Percentiles rank a stretch among this genome's conserved stretches.
Conservation (phyloP, 2,113 vertebrate genomes). For the Tinamus guttatus region DNA sequence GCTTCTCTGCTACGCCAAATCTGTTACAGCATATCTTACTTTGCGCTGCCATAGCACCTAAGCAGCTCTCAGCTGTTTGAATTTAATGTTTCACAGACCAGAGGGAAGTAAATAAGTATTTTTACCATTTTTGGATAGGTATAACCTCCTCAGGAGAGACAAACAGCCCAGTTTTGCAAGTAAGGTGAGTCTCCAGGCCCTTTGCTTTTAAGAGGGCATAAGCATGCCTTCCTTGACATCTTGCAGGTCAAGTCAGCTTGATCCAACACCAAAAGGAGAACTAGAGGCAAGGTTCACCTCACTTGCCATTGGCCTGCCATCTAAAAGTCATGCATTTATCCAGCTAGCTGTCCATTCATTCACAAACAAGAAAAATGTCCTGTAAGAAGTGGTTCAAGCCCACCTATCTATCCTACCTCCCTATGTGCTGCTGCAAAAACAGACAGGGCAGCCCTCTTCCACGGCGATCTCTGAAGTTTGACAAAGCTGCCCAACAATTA, state of each 20-base stretch:
- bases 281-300: background rate
- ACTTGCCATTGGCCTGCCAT: background rate
- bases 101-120: background rate
- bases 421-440: background rate
- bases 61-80: background rate
- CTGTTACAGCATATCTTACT: background rate
- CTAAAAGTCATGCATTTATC: background rate
- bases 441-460: accelerated
- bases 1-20: background rate
- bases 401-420: background rate
- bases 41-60: background rate
- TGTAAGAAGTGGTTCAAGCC: background rate
- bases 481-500: background rate
- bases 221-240: background rate
- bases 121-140: background rate
- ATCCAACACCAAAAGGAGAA: background rate
- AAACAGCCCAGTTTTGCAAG: background rate
- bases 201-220: background rate
- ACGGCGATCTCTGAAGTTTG: background rate
- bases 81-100: background rate
- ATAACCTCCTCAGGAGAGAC: background rate
- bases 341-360: background rate
- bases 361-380: background rate
- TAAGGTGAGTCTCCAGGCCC: background rate
- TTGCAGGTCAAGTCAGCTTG: background rate